Base-by-base conservation (phyloP, 2,113 vertebrate genomes). In the Ceyx margarethae region DNA sequence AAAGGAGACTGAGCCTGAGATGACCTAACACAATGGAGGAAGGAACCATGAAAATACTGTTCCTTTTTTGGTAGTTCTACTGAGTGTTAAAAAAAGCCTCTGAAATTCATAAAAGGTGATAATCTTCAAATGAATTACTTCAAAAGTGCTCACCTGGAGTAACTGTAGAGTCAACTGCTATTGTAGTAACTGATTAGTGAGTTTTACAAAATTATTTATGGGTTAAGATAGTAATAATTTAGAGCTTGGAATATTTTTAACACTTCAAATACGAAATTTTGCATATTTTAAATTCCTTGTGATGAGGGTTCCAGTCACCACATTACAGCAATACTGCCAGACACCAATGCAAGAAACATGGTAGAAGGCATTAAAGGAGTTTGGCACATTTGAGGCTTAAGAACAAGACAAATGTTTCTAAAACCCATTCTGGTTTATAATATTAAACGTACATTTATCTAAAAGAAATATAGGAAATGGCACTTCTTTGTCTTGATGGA, bases 361-460 rank as follows among this genome's bases (percentile, higher is more conserved):
- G 16, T 17, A 86, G 74, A 95, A 92, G 11, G n/a, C 62, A 89
- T 42, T 74, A 81, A 46, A 80, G 51, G 53, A 87, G 69, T 83
- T 37, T 76, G 78, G 76, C 60, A 90, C 91, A 94, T 87, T 83
- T 90, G 54, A 28, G 87, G 54, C 81, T 80, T 69, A 95, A 65
- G 60, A 82, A 62, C 9, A 79, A 79, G 60, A 94, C 40, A 67
- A 80, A 96, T 73, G 73, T 31, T 97, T 87, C n/a, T 74, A 82
- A 91, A 91, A 79, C 25, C 43, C 71, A 40, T 86, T 73, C 42
- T 53, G 48, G 54, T 88, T 92, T 94, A 81, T 67, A 94, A 83
- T 93, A 90, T 92, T 87, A 94, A 96, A 94, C 31, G 69, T 73
- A 65, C 40, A 87, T 84, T 85, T 79, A 80, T 94, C 84, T 94